Evolutionary conservation across 2,888 invertebrate species (phyloP).

Genomic region (Rhingia rostrata): DNA sequence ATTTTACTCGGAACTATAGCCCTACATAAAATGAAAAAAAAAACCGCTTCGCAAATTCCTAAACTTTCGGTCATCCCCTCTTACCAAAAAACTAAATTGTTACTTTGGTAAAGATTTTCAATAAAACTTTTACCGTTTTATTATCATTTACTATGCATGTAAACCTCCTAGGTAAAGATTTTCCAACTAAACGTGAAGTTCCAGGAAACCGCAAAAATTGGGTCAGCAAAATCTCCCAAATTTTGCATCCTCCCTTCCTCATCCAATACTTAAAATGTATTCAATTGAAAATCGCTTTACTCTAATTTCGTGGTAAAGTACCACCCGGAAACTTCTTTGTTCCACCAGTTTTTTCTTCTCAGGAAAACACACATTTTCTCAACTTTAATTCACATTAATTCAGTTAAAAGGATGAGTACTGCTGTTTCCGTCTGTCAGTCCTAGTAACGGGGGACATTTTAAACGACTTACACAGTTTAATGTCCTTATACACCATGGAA

Average conservation of each 20-base stretch:
- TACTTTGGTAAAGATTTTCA: too few species aligned
- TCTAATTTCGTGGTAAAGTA: conserved; percentile 63
- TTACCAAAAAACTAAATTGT: too few species aligned
- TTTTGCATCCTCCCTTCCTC: not conserved
- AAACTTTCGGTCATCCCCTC: too few species aligned
- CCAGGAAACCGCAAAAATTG: conserved; percentile 56
- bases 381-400: conserved; percentile 69
- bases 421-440: conserved; percentile 39
- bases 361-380: conserved; percentile 49
- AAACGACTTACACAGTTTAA: conserved; percentile 61
- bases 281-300: conserved; percentile 68
- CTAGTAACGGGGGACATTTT: conserved; percentile 7
- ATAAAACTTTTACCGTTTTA: too few species aligned
- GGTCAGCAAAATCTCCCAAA: conserved; percentile 21
- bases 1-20: too few species aligned
- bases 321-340: conserved; percentile 14
- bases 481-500: conserved; percentile 47
- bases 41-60: too few species aligned
- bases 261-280: conserved; percentile 53
- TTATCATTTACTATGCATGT: too few species aligned
- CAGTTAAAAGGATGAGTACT: conserved; percentile 73
- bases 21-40: too few species aligned
- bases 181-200: not conserved
- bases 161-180: too few species aligned
- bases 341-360: conserved; percentile 20